Base-by-base conservation (phyloP, 2,797 vertebrate species). In the Falco cherrug region DNA sequence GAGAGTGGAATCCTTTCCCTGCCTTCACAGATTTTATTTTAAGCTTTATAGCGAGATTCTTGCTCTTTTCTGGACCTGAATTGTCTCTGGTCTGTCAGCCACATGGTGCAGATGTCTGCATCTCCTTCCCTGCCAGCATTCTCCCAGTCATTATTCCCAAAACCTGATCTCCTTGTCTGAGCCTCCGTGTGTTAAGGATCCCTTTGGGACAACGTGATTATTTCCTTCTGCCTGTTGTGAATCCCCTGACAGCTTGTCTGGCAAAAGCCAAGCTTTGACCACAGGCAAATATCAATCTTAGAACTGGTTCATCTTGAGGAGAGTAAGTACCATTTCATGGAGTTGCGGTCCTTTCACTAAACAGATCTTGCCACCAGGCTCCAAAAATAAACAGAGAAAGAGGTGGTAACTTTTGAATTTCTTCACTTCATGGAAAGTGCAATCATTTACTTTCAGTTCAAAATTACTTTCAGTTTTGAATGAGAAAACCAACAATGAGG, bases 31-130 rank as follows among this genome's bases (percentile, higher is more conserved):
- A 76, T 93, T 95, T 96, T 92, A 84, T 96, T 97, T 95, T 93
- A 91, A 95, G 82, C 83, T 97, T 97, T 94, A 95, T 45, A 91
- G 78, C 13, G 57, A 96, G 83, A 26, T 88, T 89, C 89, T 90
- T 92, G 59, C 93, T 95, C 86, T 94, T 94, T 92, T 63, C 86
- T 95, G 93, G 93, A 93, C 90, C 67, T 89, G 73, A 86, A 65
- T 68, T 92, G 25, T 95, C 92, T 96, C 67, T 94, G 84, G 91
- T 97, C 95, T 97, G 97, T 96, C 92, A 92, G 90, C 96, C 97
- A 97, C 95, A 97, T 97, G 97, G 88, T 93, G 86, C 94, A 96
- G 92, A 96, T 89, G 75, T 86, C 94, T 33, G 89, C 74, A 87
- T 90, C 57, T 39, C 69, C 77, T 89, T 93, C 61, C 29, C 71